phyloP scores from a whole-genome alignment of 2,113 vertebrate species.

The Oncorhynchus kisutch region DNA sequence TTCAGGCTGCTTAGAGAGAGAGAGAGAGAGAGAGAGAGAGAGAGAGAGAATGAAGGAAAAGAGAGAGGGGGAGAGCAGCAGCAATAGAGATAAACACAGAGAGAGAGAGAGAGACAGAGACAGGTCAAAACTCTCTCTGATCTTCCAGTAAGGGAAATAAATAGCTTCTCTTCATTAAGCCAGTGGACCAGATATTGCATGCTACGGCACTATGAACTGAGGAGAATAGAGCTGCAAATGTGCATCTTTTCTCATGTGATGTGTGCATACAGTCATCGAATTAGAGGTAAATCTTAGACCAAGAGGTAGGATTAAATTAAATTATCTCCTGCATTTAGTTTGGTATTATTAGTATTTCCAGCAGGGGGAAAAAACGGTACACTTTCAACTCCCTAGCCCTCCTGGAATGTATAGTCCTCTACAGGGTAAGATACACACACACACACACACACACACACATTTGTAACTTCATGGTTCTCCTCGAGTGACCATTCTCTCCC shows the following conservation, averaged over 20 bases:
- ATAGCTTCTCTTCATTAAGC: conserved; percentile 16
- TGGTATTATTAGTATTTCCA: neutral
- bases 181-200: neutral
- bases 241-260: neutral
- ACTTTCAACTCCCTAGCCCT: neutral
- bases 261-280: neutral
- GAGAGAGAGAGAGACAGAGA: conserved; percentile 26
- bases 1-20: conserved; percentile 30
- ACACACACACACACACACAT: no score
- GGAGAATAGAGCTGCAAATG: neutral
- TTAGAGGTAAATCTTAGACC: neutral
- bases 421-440: no score
- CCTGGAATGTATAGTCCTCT: neutral
- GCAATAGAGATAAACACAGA: conserved; percentile 21
- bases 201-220: neutral
- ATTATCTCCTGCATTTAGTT: neutral
- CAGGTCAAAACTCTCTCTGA: conserved; percentile 49
- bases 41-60: conserved; percentile 13
- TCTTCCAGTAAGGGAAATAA: conserved; percentile 37
- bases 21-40: conserved; percentile 23
- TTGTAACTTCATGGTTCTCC: neutral
- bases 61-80: conserved; percentile 42
- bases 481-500: neutral
- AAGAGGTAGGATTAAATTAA: neutral
- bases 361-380: neutral